Evolutionary conservation across 2,888 invertebrate species (phyloP).

Genomic region (Pollenia griseotomentosa): DNA sequence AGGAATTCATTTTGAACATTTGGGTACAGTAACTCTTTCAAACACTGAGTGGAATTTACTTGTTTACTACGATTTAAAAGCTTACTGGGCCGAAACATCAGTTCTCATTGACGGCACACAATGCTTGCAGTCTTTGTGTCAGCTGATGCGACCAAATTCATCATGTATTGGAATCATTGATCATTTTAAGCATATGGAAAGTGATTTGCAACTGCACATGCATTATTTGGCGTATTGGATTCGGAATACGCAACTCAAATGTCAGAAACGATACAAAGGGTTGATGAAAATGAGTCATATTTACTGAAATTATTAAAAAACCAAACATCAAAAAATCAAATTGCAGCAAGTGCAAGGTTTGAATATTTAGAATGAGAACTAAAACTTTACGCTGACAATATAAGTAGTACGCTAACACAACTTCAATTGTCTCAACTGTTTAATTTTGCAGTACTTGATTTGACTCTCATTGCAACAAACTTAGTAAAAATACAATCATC

Average conservation of each 20-base stretch:
- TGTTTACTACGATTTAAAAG: not conserved
- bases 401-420: not conserved
- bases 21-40: not conserved
- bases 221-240: conserved; percentile 4
- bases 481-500: not conserved
- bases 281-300: not conserved
- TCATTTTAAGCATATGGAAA: conserved; percentile 7
- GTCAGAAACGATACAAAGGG: not conserved
- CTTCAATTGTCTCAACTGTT: not conserved
- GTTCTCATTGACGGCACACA: not conserved
- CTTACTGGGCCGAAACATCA: conserved; percentile 9
- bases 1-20: conserved; percentile 5
- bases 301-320: conserved; percentile 2
- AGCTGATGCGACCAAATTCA: not conserved
- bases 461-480: not conserved
- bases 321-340: conserved; percentile 8
- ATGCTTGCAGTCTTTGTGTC: not conserved
- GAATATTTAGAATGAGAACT: not conserved
- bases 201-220: not conserved
- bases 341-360: not conserved
- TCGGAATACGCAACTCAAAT: not conserved
- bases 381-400: not conserved
- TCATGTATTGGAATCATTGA: conserved; percentile 1
- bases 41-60: conserved; percentile 5
- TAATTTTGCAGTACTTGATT: not conserved